Conservation (phyloP, 2,797 vertebrate genomes). For the Characodon lateralis region DNA sequence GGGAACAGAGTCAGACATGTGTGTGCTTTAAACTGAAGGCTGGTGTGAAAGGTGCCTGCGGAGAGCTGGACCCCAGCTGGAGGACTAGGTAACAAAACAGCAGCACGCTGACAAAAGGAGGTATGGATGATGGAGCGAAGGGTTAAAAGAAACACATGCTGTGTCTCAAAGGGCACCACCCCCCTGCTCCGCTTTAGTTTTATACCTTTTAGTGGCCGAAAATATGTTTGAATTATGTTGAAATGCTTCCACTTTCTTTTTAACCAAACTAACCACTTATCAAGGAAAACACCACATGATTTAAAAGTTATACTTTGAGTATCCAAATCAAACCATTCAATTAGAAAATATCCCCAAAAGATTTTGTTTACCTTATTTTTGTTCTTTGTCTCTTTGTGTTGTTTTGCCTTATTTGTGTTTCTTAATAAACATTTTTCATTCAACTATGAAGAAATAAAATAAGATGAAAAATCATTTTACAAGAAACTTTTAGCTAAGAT, state of each 20-base stretch:
- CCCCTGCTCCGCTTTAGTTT: constrained; percentile 56
- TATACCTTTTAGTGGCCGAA: constrained; percentile 49
- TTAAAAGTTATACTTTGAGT: neutral
- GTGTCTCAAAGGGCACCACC: constrained; percentile 78
- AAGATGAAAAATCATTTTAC: neutral
- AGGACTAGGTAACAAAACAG: constrained; percentile 79
- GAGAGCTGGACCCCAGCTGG: constrained; percentile 76
- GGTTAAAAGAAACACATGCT: constrained; percentile 72
- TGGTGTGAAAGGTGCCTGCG: constrained; percentile 78
- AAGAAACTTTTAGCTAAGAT: too few relatives aligned
- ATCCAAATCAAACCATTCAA: neutral
- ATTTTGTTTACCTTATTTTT: neutral
- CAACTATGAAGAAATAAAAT: neutral
- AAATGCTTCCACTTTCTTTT: constrained; percentile 8
- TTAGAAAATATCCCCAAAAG: too few relatives aligned
- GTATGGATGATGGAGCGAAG: constrained; percentile 58
- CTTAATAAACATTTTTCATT: neutral
- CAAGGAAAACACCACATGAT: neutral
- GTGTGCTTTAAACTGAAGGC: constrained; percentile 76
- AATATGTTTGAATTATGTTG: constrained; percentile 41
- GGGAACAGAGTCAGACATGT: constrained; percentile 64
- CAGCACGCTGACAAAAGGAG: constrained; percentile 69
- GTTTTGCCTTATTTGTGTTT: neutral
- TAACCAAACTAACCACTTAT: neutral
- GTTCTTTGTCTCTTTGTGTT: neutral